Evolutionary conservation across 2,888 invertebrate genomes (phyloP), one percentile per base, ranked within the genome.

Genomic region (Erebia aethiops): DNA sequence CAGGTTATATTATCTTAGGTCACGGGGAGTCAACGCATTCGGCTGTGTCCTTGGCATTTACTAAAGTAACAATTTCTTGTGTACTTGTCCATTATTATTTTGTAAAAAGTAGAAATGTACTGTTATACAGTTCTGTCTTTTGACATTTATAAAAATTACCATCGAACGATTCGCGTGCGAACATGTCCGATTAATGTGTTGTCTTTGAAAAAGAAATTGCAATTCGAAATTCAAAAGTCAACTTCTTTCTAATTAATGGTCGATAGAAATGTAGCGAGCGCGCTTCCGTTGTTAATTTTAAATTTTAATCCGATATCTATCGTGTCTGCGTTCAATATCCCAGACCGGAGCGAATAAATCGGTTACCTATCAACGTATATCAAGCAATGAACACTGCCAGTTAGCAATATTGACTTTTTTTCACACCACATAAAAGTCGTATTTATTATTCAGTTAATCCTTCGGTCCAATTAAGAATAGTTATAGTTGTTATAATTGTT

Each of bases 381-480:
- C 87, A 82, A 79, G 74, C 72, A 74, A 76, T 71, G 73, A 74
- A 75, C 78, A 76, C 76, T 76, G 74, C 77, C 75, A 77, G 76
- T 76, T 77, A 77, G 77, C 75, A 71, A 77, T 78, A 79, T 77
- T 77, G 73, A 74, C 75, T 78, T 80, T 85, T 83, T 86, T 86
- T 84, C 82, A 83, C 82, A 82, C 79, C 76, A 81, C 81, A 78
- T 82, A 61, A 77, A 70, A 83, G 81, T 80, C 79, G 77, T 80
- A 80, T 87, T 89, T 85, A 88, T 88, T 86, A 89, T 88, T 85
- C 83, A 83, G 82, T 85, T 85, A 86, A 87, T 85, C 84, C 85
- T 81, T 84, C 81, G 82, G 80, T 84, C 88, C 89, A 91, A 91
- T 91, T 90, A 91, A 87, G 81, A 84, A 84, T 83, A 83, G 84